A percentile compares a stretch with the other conserved stretches of the same genome.
These are phyloP conservation scores for Pediacus dermestoides DNA, from an alignment of 2,888 invertebrate species.

Conservation along the genomic window DNA sequence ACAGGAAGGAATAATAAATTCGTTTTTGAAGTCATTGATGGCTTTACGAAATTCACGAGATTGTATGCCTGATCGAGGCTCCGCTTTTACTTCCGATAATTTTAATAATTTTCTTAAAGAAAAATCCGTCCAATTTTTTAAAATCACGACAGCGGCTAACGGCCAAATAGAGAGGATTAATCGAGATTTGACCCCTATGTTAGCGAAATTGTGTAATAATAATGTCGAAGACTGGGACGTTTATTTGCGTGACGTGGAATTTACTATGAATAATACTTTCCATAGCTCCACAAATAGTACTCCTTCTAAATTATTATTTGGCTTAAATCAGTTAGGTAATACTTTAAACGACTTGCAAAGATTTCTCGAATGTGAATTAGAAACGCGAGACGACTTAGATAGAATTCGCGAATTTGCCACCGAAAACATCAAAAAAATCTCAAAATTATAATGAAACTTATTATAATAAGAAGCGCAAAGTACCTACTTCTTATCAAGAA, in stretches of 20 bases:
- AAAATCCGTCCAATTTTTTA: slow-evolving; percentile 13
- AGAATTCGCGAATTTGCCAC: slow-evolving; percentile 11
- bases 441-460: slow-evolving; percentile 7
- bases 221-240: slow-evolving; percentile 1
- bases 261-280: slow-evolving; percentile 14
- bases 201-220: slow-evolving; percentile 20
- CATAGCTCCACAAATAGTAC: slow-evolving; percentile 14
- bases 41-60: slow-evolving; percentile 33
- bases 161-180: slow-evolving; percentile 35
- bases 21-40: slow-evolving; percentile 33
- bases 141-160: slow-evolving; percentile 33
- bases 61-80: slow-evolving; percentile 34
- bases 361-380: slow-evolving; percentile 8
- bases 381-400: slow-evolving; percentile 4
- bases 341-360: slow-evolving; percentile 8
- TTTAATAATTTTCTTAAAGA: slow-evolving; percentile 24
- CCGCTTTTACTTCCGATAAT: slow-evolving; percentile 29
- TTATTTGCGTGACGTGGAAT: slow-evolving; percentile 14
- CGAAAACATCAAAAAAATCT: slow-evolving; percentile 14
- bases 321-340: slow-evolving; percentile 13
- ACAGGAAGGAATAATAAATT: slow-evolving; percentile 21
- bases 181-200: slow-evolving; percentile 25
- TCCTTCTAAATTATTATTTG: slow-evolving; percentile 19
- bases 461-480: slow-evolving; percentile 18
- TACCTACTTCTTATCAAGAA: slow-evolving; percentile 13